phyloP scores from a whole-genome alignment of 2,888 invertebrate genomes.

The Oxycera nigricornis region DNA sequence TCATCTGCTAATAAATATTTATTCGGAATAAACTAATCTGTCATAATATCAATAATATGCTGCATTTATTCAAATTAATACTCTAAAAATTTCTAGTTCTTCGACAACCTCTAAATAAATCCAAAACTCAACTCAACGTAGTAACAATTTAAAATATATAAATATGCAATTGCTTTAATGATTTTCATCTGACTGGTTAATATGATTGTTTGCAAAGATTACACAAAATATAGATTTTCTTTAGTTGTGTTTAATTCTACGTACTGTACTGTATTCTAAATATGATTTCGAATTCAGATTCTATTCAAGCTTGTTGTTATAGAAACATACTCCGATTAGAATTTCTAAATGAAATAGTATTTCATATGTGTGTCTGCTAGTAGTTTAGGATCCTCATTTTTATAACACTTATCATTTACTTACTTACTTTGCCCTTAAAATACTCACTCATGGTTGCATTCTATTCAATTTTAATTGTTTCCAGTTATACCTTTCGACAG shows the following conservation, averaged over 20 bases:
- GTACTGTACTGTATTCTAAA: background rate
- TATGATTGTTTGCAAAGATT: too few relatives aligned
- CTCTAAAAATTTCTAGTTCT: too few relatives aligned
- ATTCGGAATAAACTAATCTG: too few relatives aligned
- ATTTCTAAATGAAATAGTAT: background rate
- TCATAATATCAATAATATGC: too few relatives aligned
- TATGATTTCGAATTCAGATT: background rate
- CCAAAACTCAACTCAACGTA: too few relatives aligned
- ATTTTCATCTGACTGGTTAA: too few relatives aligned
- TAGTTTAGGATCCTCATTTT: background rate
- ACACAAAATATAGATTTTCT: constrained; percentile 4
- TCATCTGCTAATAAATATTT: too few relatives aligned
- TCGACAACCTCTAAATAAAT: too few relatives aligned
- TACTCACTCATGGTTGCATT: constrained; percentile 12
- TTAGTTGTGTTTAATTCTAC: background rate
- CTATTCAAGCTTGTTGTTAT: background rate
- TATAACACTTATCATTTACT: background rate
- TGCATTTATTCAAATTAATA: too few relatives aligned
- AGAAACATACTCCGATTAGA: background rate
- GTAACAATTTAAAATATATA: too few relatives aligned
- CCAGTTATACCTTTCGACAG: background rate
- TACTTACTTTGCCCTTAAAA: background rate
- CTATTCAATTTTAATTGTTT: background rate
- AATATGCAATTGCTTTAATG: too few relatives aligned
- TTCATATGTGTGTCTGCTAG: background rate